phyloP scores from a whole-genome alignment of 2,888 invertebrate genomes.

The Neoscelio sp. region DNA sequence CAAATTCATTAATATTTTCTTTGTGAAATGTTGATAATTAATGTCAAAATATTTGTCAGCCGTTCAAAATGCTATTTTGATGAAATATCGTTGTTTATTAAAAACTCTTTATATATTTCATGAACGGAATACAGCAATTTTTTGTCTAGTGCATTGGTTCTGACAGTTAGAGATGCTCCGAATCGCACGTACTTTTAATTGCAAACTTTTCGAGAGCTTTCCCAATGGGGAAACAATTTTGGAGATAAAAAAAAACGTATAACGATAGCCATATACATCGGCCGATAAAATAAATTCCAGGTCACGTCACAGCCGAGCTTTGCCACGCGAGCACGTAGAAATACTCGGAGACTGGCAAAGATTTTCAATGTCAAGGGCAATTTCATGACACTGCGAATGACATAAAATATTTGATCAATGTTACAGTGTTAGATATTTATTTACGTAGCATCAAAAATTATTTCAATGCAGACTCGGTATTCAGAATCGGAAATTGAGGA shows the following conservation, averaged over 20 bases:
- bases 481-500: neutral
- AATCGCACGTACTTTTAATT: neutral
- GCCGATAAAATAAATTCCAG: conserved; percentile 17
- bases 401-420: neutral
- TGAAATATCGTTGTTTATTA: no score
- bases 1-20: no score
- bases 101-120: neutral
- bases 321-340: conserved; percentile 2
- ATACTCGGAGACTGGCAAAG: neutral
- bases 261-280: neutral
- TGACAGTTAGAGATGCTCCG: neutral
- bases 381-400: neutral
- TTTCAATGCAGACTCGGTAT: neutral
- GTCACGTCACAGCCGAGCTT: conserved; percentile 6
- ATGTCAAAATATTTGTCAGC: no score
- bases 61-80: no score
- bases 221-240: neutral
- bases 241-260: neutral
- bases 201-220: neutral
- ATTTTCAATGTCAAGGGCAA: conserved; percentile 1
- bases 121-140: neutral
- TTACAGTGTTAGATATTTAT: neutral
- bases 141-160: neutral
- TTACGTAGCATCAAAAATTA: neutral
- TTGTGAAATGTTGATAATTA: no score